Evolutionary conservation across 2,888 invertebrate species (phyloP).

Genomic region (Drosophila koepferae): DNA sequence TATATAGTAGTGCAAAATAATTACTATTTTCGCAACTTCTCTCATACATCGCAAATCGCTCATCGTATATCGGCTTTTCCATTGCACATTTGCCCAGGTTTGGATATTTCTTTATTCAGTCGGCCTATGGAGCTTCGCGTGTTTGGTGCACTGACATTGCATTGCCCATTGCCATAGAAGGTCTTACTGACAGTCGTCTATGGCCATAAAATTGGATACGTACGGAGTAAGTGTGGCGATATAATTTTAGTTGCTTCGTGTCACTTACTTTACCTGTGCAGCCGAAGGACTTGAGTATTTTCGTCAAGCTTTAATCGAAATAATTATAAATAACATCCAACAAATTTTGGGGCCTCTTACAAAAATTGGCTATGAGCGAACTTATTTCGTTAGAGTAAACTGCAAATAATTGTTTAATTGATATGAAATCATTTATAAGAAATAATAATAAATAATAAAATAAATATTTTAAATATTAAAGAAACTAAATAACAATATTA

Average conservation of each 20-base stretch:
- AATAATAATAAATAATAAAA: not conserved
- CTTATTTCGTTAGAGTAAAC: too few relatives aligned
- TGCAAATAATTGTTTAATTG: not conserved
- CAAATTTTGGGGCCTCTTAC: not conserved
- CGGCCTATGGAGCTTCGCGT: conserved; percentile 63
- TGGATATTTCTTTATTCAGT: conserved; percentile 45
- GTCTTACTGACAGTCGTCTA: conserved; percentile 59
- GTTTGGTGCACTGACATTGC: conserved; percentile 76
- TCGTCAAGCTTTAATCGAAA: conserved; percentile 18
- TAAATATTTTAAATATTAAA: not conserved
- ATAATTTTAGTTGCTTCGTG: conserved; percentile 41
- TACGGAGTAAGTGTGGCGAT: conserved; percentile 24
- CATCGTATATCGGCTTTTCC: conserved; percentile 50
- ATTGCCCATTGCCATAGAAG: conserved; percentile 62
- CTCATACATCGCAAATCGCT: conserved; percentile 31
- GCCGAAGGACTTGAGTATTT: conserved; percentile 41
- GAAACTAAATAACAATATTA: not conserved
- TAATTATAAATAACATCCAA: conserved; percentile 29
- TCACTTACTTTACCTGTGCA: conserved; percentile 29
- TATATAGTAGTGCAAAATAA: conserved; percentile 58
- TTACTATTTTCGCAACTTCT: conserved; percentile 60
- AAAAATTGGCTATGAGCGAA: not conserved
- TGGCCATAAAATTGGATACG: conserved; percentile 43
- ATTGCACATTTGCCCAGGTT: conserved; percentile 43
- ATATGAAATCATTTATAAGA: not conserved